phyloP scores from a whole-genome alignment of 2,888 invertebrate genomes.

The Archips crataeganus region DNA sequence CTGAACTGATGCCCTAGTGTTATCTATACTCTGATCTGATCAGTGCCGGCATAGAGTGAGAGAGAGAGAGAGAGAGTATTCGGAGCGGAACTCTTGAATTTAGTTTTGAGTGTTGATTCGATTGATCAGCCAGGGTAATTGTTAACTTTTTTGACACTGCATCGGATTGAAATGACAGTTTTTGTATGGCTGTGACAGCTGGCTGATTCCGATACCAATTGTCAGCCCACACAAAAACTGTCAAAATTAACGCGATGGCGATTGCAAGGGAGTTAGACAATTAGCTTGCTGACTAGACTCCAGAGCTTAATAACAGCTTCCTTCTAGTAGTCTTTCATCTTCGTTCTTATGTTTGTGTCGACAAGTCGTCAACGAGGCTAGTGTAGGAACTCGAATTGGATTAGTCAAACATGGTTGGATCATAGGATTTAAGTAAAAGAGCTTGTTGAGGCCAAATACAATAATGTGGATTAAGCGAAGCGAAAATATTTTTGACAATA shows the following conservation, averaged over 20 bases:
- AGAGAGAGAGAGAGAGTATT: not conserved
- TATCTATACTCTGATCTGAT: not conserved
- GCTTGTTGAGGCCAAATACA: constrained; percentile 27
- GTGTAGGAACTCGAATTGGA: not conserved
- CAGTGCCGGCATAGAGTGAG: not conserved
- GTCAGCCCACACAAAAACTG: too few relatives aligned
- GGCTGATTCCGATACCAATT: too few relatives aligned
- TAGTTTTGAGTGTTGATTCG: not conserved
- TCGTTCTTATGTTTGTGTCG: not conserved
- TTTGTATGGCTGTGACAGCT: too few relatives aligned
- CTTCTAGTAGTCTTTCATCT: not conserved
- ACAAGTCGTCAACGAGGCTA: not conserved
- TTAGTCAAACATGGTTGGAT: not conserved
- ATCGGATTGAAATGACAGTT: too few relatives aligned
- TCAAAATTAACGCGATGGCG: too few relatives aligned
- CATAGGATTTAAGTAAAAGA: not conserved
- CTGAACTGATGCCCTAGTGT: constrained; percentile 6
- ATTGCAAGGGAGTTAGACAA: too few relatives aligned
- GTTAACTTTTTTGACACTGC: too few relatives aligned
- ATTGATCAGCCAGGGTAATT: not conserved
- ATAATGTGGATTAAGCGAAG: constrained; percentile 19
- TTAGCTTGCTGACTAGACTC: too few relatives aligned
- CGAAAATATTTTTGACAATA: constrained; percentile 31
- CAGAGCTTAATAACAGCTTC: not conserved
- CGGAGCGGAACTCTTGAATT: not conserved